Conservation (phyloP, 2,113 vertebrate genomes). For the Ophiodon elongatus region DNA sequence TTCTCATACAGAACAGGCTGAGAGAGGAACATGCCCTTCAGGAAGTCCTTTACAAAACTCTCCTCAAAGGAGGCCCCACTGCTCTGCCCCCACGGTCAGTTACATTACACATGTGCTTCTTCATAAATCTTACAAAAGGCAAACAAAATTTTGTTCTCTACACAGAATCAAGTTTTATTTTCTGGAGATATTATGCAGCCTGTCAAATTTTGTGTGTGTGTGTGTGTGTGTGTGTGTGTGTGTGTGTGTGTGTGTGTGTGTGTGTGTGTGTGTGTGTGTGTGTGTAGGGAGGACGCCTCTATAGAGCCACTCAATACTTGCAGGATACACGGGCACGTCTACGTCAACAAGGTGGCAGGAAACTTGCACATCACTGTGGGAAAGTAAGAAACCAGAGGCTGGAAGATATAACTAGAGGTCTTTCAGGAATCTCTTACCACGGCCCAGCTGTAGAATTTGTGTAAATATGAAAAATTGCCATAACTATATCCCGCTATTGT, state of each 20-base stretch:
- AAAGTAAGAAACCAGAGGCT: slow-evolving; percentile 87
- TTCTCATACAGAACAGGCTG: slow-evolving; percentile 89
- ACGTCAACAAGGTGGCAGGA: slow-evolving; percentile 98
- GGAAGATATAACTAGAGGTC: not conserved
- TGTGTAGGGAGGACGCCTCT: slow-evolving; percentile 87
- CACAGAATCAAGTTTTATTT: not conserved
- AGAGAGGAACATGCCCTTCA: slow-evolving; percentile 95
- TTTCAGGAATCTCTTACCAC: not conserved
- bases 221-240: slow-evolving; percentile 48
- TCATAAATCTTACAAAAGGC: not conserved
- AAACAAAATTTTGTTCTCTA: not conserved
- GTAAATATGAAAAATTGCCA: not conserved
- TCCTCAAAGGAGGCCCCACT: slow-evolving; percentile 90
- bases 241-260: slow-evolving; percentile 48
- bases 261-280: slow-evolving; percentile 52
- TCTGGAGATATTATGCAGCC: not conserved
- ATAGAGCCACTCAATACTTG: slow-evolving; percentile 88
- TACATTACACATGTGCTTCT: not conserved
- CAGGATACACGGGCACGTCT: slow-evolving; percentile 94
- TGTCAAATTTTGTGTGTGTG: not conserved
- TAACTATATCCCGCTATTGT: not conserved
- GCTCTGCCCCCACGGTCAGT: slow-evolving; percentile 91
- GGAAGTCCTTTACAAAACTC: slow-evolving; percentile 95
- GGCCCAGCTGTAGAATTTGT: not conserved
- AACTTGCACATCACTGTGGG: slow-evolving; percentile 99